Percentiles rank a stretch among this genome's conserved stretches.
Conservation (phyloP, 2,797 vertebrate species). For the Perodicticus potto region DNA sequence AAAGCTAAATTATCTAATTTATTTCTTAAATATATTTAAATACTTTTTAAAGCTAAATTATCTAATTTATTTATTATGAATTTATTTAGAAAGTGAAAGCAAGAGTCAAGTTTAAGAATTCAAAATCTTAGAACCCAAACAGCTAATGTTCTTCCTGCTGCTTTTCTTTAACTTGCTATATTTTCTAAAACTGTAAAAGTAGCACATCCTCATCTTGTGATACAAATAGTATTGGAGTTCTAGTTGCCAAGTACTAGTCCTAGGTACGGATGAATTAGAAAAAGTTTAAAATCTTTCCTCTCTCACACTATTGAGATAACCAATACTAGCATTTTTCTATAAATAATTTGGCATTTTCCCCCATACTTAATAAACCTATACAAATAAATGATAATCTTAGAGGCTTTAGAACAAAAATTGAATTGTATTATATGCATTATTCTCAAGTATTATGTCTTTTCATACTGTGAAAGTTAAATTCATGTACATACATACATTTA, state of each 20-base stretch:
- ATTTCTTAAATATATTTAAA: not conserved
- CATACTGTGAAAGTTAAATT: constrained; percentile 43
- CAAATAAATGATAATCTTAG: not conserved
- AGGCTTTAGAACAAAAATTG: constrained; percentile 38
- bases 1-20: not conserved
- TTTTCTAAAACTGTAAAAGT: not conserved
- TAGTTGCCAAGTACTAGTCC: not conserved
- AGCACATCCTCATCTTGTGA: not conserved
- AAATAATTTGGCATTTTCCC: not conserved
- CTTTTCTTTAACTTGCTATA: not conserved
- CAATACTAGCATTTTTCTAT: not conserved
- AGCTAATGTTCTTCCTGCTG: not conserved
- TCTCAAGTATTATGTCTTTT: constrained; percentile 28
- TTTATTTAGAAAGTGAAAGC: not conserved
- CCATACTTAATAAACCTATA: not conserved
- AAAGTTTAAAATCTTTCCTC: not conserved
- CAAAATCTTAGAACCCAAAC: not conserved
- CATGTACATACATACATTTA: not conserved
- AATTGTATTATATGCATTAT: not conserved
- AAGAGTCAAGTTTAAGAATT: not conserved
- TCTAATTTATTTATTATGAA: no score
- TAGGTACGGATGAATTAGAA: not conserved
- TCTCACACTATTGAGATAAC: not conserved
- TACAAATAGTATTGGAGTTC: not conserved
- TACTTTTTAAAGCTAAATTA: not conserved